Percentiles rank a stretch among this genome's conserved stretches.
Conservation (phyloP, 2,888 invertebrate genomes). For the Leistus spinibarbis region DNA sequence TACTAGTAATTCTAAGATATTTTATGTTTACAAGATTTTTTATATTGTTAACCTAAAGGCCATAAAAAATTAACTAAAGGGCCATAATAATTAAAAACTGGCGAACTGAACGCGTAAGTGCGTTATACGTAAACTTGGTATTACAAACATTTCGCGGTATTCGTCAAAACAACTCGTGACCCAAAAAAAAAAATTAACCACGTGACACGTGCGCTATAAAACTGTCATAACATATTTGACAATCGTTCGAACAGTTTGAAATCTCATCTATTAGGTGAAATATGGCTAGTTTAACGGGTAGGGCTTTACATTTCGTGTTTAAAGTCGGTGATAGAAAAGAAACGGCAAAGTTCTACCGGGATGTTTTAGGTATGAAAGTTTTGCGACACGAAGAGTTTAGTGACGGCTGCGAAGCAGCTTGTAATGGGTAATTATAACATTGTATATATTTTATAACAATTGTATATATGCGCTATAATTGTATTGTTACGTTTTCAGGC, state of each 20-base stretch:
- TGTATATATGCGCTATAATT: neutral
- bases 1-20: no score
- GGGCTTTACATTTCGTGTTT: slow-evolving; percentile 95
- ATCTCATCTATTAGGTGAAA: slow-evolving; percentile 3
- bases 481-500: slow-evolving; percentile 64
- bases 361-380: slow-evolving; percentile 95
- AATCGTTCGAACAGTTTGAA: neutral
- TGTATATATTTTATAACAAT: neutral
- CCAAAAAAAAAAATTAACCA: neutral
- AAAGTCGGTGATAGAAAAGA: slow-evolving; percentile 89
- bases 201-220: neutral
- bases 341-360: slow-evolving; percentile 86
- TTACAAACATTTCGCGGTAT: no score
- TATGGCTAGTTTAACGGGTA: slow-evolving; percentile 56
- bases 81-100: no score
- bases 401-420: slow-evolving; percentile 95
- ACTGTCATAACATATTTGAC: slow-evolving; percentile 1
- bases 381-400: slow-evolving; percentile 96
- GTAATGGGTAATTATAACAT: slow-evolving; percentile 79
- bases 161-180: no score
- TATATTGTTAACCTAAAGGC: no score
- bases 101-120: no score
- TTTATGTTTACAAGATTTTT: no score
- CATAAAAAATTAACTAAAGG: no score
- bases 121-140: no score